These are phyloP conservation scores for Andrena trimmerana DNA, from an alignment of 2,888 invertebrate species.

Conservation along the genomic window DNA sequence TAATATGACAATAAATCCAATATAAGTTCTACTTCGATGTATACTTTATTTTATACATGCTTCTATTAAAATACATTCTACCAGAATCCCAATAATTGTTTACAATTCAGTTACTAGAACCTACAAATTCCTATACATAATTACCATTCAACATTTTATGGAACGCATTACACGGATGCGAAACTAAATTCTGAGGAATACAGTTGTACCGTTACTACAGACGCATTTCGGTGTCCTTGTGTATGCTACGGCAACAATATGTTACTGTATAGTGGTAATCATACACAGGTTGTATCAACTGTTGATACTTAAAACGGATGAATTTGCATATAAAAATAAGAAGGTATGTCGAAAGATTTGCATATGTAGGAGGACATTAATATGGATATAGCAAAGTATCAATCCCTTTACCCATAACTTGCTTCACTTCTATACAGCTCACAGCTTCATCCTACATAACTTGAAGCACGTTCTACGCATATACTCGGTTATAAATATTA, in stretches of 20 bases:
- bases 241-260: background rate
- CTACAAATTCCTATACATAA: background rate
- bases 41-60: background rate
- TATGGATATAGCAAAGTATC: background rate
- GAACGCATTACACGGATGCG: background rate
- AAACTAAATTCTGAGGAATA: background rate
- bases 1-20: background rate
- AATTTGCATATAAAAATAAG: background rate
- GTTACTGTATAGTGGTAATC: background rate
- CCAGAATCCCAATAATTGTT: background rate
- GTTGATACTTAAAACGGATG: background rate
- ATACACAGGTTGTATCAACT: background rate
- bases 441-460: background rate
- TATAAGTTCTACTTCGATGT: background rate
- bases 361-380: conserved; percentile 1
- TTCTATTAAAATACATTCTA: background rate
- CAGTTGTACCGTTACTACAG: background rate
- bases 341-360: conserved; percentile 1
- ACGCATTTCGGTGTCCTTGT: background rate
- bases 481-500: conserved; percentile 26
- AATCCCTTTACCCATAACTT: background rate
- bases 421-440: background rate
- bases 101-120: background rate
- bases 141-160: background rate
- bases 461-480: conserved; percentile 6